phyloP scores from a whole-genome alignment of 1,140 invertebrate genomes.

The Caenorhabditis elegans region WBcel235 BX284603.4:3863001-3863500 shows the following conservation, averaged over 20 bases:
- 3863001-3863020: background rate
- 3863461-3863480: no score
- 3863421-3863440: background rate
- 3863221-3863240: background rate
- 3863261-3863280: background rate
- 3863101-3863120: background rate
- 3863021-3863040: background rate
- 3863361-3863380: background rate
- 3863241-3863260: background rate
- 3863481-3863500: no score
- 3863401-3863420: background rate
- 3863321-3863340: background rate
- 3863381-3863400: background rate
- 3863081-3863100: background rate
- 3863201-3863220: background rate
- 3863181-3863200: background rate
- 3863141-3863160: slow-evolving; percentile 10
- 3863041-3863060: background rate
- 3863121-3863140: background rate
- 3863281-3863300: background rate
- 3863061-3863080: background rate
- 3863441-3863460: background rate
- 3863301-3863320: background rate
- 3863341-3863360: background rate
- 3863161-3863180: slow-evolving; percentile 21